Percentiles rank a stretch among this genome's conserved stretches.
phyloP scores from a whole-genome alignment of 2,113 vertebrate species.

The Garra rufa region DNA sequence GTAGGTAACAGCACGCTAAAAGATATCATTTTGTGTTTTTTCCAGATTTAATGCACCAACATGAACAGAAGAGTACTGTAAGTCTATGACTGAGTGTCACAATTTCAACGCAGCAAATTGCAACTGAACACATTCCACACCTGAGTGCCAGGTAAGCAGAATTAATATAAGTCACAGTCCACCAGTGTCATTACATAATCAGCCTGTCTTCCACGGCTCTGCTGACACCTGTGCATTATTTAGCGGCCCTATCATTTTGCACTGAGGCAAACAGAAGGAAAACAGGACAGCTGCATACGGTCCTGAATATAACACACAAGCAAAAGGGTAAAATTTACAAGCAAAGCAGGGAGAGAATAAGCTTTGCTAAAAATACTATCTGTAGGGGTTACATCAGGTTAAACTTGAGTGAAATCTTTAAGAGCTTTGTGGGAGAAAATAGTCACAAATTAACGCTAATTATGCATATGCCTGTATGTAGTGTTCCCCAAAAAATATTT shows the following conservation, averaged over 20 bases:
- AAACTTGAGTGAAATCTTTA: background rate
- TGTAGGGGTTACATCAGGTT: background rate
- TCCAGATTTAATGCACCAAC: background rate
- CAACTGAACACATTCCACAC: background rate
- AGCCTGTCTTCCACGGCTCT: background rate
- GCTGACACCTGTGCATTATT: conserved; percentile 15
- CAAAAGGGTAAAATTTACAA: background rate
- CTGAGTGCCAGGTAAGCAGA: conserved; percentile 4
- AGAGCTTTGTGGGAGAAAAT: background rate
- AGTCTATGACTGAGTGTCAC: too few relatives aligned
- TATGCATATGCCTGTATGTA: background rate
- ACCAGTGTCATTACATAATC: background rate
- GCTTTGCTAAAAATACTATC: background rate
- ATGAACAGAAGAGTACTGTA: too few relatives aligned
- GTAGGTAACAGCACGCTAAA: background rate
- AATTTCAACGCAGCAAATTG: background rate
- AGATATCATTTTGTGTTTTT: background rate
- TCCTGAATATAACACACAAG: background rate
- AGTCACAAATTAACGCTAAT: background rate
- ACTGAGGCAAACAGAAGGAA: background rate
- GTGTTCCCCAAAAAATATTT: background rate
- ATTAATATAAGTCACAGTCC: conserved; percentile 1
- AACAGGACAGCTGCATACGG: background rate
- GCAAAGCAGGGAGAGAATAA: background rate
- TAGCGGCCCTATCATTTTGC: background rate